Evolutionary conservation across 2,113 vertebrate genomes (phyloP), one percentile per base, ranked within the genome.

Genomic region (Hypocryptadius cinnamomeus): DNA sequence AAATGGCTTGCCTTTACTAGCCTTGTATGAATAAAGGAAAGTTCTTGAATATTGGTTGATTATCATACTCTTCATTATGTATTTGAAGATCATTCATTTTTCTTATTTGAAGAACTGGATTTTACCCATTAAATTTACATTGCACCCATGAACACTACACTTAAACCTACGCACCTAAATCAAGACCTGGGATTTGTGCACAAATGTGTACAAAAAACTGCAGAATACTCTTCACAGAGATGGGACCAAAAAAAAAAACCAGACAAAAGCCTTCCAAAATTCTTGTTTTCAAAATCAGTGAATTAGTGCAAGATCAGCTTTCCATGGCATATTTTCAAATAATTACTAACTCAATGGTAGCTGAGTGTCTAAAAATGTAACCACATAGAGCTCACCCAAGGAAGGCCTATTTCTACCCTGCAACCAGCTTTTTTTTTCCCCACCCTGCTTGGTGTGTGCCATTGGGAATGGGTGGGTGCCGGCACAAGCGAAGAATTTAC

Each of bases 191-290:
- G 19, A 31, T 69, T 86, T 59, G 27, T 3, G 3, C 6, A 25
- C 23, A 59, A 39, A 83, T 5, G 2, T 6, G 9, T 39, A 37
- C 3, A 3, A n/a, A 48, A 13, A 37, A n/a, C 28, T 25, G 19
- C 8, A 69, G 24, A 37, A 47, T 60, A 24, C 10, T 33, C 51
- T 63, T 84, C 47, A 51, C 44, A 54, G 21, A 71, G 15, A 22
- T 18, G 3, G 3, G 17, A 5, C 1, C 0, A 1, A 8, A n/a
- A 11, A 10, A 10, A 14, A 9, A 5, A 9, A 4, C 40, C 5
- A 18, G 40, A 27, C 6, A 8, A 16, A 33, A 28, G 14, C 4
- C 9, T n/a, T 56, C 19, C 31, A 33, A 21, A 21, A 60, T 23
- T 57, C 16, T 42, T 57, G 9, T 25, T 72, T 87, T 64, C 61